A percentile compares a stretch with the other conserved stretches of the same genome.
Conservation (phyloP, 2,888 invertebrate genomes). For the Diarsia mendica region DNA sequence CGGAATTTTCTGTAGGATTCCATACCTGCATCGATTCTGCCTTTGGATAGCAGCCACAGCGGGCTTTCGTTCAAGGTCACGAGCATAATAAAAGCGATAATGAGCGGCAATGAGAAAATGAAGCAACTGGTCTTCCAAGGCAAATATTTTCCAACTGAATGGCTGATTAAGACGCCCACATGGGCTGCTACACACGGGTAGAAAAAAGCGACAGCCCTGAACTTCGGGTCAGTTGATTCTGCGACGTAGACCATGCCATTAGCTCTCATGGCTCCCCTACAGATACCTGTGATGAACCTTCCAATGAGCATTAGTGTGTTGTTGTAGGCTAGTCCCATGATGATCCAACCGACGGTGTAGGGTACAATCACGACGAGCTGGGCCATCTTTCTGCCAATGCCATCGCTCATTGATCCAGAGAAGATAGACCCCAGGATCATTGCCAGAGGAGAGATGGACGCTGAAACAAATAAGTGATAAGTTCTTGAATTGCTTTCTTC, state of each 20-base stretch:
- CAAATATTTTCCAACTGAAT: conserved; percentile 69
- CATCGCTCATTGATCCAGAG: neutral
- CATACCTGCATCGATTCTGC: neutral
- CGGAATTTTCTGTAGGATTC: neutral
- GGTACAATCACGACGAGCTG: conserved; percentile 1
- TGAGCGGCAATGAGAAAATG: conserved; percentile 1
- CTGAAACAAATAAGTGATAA: neutral
- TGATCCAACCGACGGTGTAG: conserved; percentile 71
- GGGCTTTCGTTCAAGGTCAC: neutral
- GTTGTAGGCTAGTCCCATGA: conserved; percentile 68
- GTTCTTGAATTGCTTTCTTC: neutral
- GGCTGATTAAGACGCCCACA: conserved; percentile 71
- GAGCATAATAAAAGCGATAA: neutral
- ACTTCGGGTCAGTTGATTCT: conserved; percentile 1
- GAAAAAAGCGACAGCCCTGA: conserved; percentile 65
- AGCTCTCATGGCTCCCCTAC: conserved; percentile 20
- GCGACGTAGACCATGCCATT: conserved; percentile 3
- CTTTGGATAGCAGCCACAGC: neutral
- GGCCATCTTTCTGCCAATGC: neutral
- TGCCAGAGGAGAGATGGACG: conserved; percentile 33
- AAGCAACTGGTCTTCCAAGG: conserved; percentile 73
- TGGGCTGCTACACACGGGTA: conserved; percentile 67
- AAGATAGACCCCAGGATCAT: conserved; percentile 75
- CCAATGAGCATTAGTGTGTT: conserved; percentile 70
- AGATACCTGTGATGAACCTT: conserved; percentile 73